Percentiles rank a stretch among this genome's conserved stretches.
phyloP scores from a whole-genome alignment of 2,888 invertebrate species.

The Papilio gigon region DNA sequence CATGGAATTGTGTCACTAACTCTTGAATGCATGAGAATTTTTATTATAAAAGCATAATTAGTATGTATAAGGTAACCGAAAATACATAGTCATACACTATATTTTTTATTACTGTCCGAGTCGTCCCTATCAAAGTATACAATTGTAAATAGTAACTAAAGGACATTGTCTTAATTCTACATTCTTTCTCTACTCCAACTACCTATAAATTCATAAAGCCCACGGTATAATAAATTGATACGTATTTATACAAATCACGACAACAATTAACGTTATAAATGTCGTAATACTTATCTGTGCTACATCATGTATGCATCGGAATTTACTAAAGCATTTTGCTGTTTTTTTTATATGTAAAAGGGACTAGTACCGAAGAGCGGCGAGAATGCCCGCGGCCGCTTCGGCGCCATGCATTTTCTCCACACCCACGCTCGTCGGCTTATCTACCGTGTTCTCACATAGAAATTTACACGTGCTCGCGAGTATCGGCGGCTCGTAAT shows the following conservation, averaged over 20 bases:
- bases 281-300: not conserved
- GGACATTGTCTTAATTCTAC: too few relatives aligned
- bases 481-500: slow-evolving; percentile 71
- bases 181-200: too few relatives aligned
- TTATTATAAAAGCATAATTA: not conserved
- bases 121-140: too few relatives aligned
- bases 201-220: not conserved
- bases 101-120: too few relatives aligned
- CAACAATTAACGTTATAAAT: slow-evolving; percentile 38
- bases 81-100: too few relatives aligned
- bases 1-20: not conserved
- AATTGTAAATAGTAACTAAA: too few relatives aligned
- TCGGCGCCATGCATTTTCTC: slow-evolving; percentile 67
- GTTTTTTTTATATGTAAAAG: slow-evolving; percentile 28
- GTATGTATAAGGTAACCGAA: too few relatives aligned
- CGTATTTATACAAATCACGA: not conserved
- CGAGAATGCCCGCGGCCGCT: slow-evolving; percentile 53
- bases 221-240: not conserved
- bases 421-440: slow-evolving; percentile 69
- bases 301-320: slow-evolving; percentile 22
- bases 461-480: slow-evolving; percentile 80
- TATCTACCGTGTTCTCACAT: slow-evolving; percentile 78
- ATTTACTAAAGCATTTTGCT: slow-evolving; percentile 32
- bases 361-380: slow-evolving; percentile 26
- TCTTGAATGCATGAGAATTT: not conserved